Base-by-base conservation (phyloP, 2,797 vertebrate genomes). In the Hyperoplus lanceolatus region DNA sequence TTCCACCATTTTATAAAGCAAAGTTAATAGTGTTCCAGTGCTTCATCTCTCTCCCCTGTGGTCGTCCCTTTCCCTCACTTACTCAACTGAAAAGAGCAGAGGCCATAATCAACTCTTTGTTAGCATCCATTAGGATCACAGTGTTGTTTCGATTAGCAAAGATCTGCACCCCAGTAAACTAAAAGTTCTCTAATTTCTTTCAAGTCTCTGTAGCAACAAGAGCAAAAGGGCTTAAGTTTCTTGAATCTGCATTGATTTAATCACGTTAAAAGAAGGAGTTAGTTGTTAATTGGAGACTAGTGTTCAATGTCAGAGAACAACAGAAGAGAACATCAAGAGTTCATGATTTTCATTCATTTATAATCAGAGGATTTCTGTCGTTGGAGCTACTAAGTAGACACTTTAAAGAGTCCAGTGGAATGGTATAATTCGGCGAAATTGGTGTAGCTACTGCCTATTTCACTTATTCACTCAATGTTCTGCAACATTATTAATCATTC, bases 141-240 rank as follows among this genome's bases (percentile, higher is more conserved):
- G 61, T 2, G 0, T n/a, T 8, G 1, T 48, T 59, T 43, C 4
- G 16, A 49, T 73, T 62, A 72, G 5, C 46, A 45, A 56, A 63
- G 15, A 67, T 64, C 14, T 56, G 53, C 9, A 3, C 54, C 38
- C 18, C 9, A 29, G 41, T 50, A 77, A 69, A 57, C 36, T 48
- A 53, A 71, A 88, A 76, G 55, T 86, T 63, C 67, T 53, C 13
- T 36, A 9, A 48, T 69, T 67, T 14, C 46, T 49, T 70, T 61
- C 15, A 18, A 29, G 42, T 53, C 9, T 39, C 18, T 21, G 8
- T 39, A 5, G 39, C 12, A 42, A n/a, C 10, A 5, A 54, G 6
- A n/a, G 12, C 29, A 21, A 50, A 8, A 49, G 18, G 8, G 15
- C 2, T 1, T 54, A 0, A 38, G 29, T 66, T 50, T 58, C 10